phyloP scores from a whole-genome alignment of 2,797 vertebrate genomes.

The Thaleichthys pacificus region DNA sequence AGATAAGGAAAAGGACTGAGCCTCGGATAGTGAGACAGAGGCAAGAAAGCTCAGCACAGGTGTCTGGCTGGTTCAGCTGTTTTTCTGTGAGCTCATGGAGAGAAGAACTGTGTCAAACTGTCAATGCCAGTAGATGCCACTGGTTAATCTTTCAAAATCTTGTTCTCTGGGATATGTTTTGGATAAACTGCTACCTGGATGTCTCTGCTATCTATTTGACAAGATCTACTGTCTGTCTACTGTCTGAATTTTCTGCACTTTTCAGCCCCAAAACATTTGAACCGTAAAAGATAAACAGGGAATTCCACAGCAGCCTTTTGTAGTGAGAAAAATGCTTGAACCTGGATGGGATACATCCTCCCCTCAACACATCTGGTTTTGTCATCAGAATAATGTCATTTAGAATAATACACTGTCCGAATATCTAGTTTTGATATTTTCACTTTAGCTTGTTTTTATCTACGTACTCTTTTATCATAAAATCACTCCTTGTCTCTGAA shows the following conservation, averaged over 20 bases:
- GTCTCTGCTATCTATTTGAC: slow-evolving; percentile 24
- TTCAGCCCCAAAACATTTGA: too few species aligned
- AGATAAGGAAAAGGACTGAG: too few species aligned
- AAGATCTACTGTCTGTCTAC: neutral
- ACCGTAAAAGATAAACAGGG: slow-evolving; percentile 27
- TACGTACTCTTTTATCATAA: slow-evolving; percentile 6
- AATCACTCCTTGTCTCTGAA: slow-evolving; percentile 37
- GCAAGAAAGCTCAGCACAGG: slow-evolving; percentile 50
- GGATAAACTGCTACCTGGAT: slow-evolving; percentile 8
- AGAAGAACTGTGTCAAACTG: slow-evolving; percentile 10
- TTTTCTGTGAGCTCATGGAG: slow-evolving; percentile 52
- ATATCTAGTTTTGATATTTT: slow-evolving; percentile 51
- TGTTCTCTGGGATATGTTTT: neutral
- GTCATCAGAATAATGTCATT: slow-evolving; percentile 41
- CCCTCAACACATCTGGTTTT: slow-evolving; percentile 37
- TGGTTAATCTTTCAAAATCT: neutral
- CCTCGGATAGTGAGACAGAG: neutral
- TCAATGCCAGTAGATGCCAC: neutral
- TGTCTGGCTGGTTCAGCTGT: slow-evolving; percentile 54
- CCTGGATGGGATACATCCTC: slow-evolving; percentile 1
- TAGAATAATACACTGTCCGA: slow-evolving; percentile 55
- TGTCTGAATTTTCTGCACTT: slow-evolving; percentile 8
- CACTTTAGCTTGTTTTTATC: slow-evolving; percentile 35
- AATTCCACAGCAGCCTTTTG: neutral
- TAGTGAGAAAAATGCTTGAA: slow-evolving; percentile 24